These are phyloP conservation scores for Loripinus fragilis DNA, from an alignment of 2,888 invertebrate species.

Conservation along the genomic window DNA sequence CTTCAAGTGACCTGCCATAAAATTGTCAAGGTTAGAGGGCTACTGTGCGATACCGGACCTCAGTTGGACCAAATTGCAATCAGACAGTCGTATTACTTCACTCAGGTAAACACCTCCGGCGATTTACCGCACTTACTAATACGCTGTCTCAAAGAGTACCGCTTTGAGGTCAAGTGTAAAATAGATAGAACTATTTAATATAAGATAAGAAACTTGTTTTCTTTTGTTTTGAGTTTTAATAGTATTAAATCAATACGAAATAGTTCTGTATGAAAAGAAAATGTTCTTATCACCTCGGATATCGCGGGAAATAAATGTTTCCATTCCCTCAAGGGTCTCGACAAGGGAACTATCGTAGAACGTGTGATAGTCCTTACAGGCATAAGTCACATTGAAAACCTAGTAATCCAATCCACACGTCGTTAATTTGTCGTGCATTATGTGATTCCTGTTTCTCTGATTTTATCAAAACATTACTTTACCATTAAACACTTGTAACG, in stretches of 20 bases:
- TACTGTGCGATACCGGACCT: constrained; percentile 18
- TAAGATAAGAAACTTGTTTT: constrained; percentile 41
- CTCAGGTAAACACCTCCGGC: constrained; percentile 56
- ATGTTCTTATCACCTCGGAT: neutral
- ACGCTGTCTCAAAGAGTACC: constrained; percentile 46
- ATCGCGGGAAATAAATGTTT: neutral
- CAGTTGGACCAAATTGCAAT: constrained; percentile 52
- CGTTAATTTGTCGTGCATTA: neutral
- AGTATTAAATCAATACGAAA: constrained; percentile 1
- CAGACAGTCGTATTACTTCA: constrained; percentile 58
- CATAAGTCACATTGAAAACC: neutral
- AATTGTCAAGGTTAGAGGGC: constrained; percentile 11
- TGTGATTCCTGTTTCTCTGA: neutral
- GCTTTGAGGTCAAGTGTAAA: constrained; percentile 46
- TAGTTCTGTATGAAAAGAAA: neutral
- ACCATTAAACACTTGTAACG: too few relatives aligned
- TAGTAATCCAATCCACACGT: neutral
- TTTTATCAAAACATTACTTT: too few relatives aligned
- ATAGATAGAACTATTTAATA: constrained; percentile 42
- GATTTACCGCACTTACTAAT: constrained; percentile 38
- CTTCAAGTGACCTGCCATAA: constrained; percentile 2
- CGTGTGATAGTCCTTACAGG: constrained; percentile 6
- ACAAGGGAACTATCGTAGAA: neutral
- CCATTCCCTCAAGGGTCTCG: neutral
- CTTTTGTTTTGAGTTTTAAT: constrained; percentile 44